These are phyloP conservation scores for Hippasteria phrygiana DNA, from an alignment of 53 echinoderm and acorn worm genomes.

Conservation along the genomic window DNA sequence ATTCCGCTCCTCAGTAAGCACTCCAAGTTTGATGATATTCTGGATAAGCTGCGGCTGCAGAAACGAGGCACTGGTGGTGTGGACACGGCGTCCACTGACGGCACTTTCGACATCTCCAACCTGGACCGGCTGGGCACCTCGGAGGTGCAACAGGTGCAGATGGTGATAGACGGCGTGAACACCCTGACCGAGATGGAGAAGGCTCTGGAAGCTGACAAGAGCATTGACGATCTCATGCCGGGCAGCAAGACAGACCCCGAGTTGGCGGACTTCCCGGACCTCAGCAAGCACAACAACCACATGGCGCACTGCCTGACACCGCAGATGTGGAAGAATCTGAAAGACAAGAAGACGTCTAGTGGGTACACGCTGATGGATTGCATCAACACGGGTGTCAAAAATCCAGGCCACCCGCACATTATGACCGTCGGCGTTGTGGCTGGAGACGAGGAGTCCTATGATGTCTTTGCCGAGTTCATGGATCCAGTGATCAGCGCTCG, in stretches of 20 bases:
- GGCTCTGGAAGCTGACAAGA: constrained; percentile 76
- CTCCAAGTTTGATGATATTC: constrained; percentile 64
- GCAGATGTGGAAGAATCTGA: constrained; percentile 88
- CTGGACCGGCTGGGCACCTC: constrained; percentile 93
- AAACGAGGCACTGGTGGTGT: constrained; percentile 88
- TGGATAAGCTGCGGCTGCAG: constrained; percentile 77
- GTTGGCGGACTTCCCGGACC: constrained; percentile 80
- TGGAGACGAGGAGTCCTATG: constrained; percentile 92
- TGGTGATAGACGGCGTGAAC: constrained; percentile 84
- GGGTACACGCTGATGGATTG: constrained; percentile 75
- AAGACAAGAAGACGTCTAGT: constrained; percentile 85
- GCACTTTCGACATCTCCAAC: constrained; percentile 97
- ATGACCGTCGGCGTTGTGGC: constrained; percentile 98
- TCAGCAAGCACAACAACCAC: constrained; percentile 95
- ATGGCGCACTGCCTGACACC: constrained; percentile 93
- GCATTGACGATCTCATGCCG: constrained; percentile 78
- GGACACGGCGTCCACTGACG: constrained; percentile 93
- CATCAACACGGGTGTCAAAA: constrained; percentile 86
- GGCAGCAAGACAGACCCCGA: constrained; percentile 67
- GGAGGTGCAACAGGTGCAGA: constrained; percentile 88
- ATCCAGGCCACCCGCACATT: constrained; percentile 98
- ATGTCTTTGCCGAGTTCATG: constrained; percentile 82
- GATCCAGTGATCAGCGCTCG: constrained; percentile 96
- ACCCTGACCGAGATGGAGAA: constrained; percentile 82
- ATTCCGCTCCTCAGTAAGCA: constrained; percentile 76